Evolutionary conservation across 1,140 invertebrate genomes (phyloP), one percentile per base, ranked within the genome.

Genomic region (Adelges cooleyi): DNA sequence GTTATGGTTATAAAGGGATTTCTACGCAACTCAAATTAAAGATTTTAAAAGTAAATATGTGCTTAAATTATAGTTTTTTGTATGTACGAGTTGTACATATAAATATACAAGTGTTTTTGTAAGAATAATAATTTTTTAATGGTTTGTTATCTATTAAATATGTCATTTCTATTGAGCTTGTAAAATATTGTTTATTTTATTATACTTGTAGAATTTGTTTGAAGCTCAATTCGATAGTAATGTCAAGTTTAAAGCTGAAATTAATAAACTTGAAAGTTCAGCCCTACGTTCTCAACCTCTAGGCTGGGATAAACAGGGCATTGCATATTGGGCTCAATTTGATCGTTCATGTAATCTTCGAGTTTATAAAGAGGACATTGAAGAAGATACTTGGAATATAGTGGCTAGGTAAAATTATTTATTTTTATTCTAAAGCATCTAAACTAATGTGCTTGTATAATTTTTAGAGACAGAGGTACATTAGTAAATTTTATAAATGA

Each of bases 211-310:
- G 90, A 82, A 87, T 73, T 77, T 98, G 48, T 77, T 96, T 67
- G 95, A 98, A 78, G 82, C 86, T 69, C 95, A 98, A 75, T 98
- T 98, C 79, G 93, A 97, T 73, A 82, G 82, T 68, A 95, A 98
- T 80, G 78, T 81, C 44, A 96, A 92, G 73, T 97, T 98, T 75
- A 95, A 97, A 75, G 84, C 83, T 69, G 87, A 92, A 74, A 82
- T 97, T 5, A 94, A 95, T 74, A 86, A 88, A 70, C 74, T 87
- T 49, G 80, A 84, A 68, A 84, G 90, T 33, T 80, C 82, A 53
- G 86, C 91, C 29, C 79, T 98, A 50, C 80, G 95, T 46, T 78
- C 89, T 50, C 81, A 89, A 71, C 93, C 95, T 2, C 79, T 96
- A 68, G 95, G 95, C 20, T 80, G 86, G 69, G 95, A 98, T 77